Conservation (phyloP, 2,113 vertebrate genomes). For the Smithornis capensis region DNA sequence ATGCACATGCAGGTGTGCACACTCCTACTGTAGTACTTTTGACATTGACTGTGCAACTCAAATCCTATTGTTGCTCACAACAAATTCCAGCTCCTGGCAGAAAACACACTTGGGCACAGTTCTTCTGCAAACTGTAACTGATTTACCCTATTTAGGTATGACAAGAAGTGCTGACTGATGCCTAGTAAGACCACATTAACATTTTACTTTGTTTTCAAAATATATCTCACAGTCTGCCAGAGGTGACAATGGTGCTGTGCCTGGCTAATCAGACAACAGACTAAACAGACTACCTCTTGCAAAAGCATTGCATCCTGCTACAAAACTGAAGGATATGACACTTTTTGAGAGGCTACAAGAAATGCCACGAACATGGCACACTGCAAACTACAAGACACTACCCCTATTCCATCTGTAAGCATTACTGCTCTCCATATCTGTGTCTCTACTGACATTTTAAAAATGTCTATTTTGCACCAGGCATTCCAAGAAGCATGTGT, state of each 20-base stretch:
- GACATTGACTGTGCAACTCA: not conserved
- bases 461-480: not conserved
- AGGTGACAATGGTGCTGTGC: not conserved
- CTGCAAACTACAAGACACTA: not conserved
- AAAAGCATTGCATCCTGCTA: not conserved
- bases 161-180: not conserved
- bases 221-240: not conserved
- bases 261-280: not conserved
- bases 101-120: not conserved
- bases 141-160: not conserved
- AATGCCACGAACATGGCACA: accelerated
- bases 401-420: not conserved
- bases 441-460: not conserved
- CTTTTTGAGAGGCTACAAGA: not conserved
- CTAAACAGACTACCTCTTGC: not conserved
- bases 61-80: not conserved
- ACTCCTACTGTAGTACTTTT: not conserved
- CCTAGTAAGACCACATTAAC: not conserved
- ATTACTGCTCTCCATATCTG: not conserved
- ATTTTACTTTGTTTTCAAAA: not conserved
- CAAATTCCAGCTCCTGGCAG: not conserved
- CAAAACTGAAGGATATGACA: not conserved
- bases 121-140: not conserved
- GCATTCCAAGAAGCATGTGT: not conserved
- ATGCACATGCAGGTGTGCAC: not conserved